These are phyloP conservation scores for Otocyon megalotis DNA, from an alignment of 2,113 vertebrate species.

Conservation along the genomic window DNA sequence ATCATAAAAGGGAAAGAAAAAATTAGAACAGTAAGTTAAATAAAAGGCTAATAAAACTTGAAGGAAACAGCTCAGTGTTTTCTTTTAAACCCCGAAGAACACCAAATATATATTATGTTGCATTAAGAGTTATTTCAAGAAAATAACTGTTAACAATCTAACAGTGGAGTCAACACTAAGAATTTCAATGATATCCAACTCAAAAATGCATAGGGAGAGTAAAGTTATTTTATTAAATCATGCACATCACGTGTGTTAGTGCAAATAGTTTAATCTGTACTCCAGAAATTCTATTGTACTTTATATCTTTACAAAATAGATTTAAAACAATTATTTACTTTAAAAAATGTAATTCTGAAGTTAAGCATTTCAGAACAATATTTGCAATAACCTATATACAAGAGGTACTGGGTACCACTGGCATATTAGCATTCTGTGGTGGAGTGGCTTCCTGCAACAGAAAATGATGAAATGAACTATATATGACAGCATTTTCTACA, in stretches of 20 bases:
- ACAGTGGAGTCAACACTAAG: conserved; percentile 54
- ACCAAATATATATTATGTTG: conserved; percentile 32
- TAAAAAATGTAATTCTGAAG: conserved; percentile 94
- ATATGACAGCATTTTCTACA: conserved; percentile 86
- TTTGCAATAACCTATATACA: conserved; percentile 95
- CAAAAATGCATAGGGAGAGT: conserved; percentile 90
- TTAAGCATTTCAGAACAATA: conserved; percentile 93
- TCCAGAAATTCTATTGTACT: conserved; percentile 93
- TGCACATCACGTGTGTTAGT: conserved; percentile 96
- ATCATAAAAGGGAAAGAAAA: conserved; percentile 25
- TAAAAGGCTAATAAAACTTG: conserved; percentile 63
- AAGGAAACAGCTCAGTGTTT: conserved; percentile 61
- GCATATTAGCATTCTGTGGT: conserved; percentile 89
- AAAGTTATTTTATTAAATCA: conserved; percentile 97
- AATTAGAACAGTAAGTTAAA: conserved; percentile 52
- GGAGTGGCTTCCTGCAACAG: conserved; percentile 89
- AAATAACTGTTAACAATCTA: conserved; percentile 30
- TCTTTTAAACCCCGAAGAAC: conserved; percentile 62
- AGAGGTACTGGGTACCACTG: conserved; percentile 92
- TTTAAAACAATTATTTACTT: conserved; percentile 95
- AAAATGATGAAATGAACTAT: conserved; percentile 87
- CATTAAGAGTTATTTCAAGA: conserved; percentile 61
- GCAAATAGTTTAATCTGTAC: conserved; percentile 95
- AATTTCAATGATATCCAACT: conserved; percentile 88
- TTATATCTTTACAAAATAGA: conserved; percentile 97